A percentile compares a stretch with the other conserved stretches of the same genome.
phyloP scores from a whole-genome alignment of 2,113 vertebrate species.

The Seriola dumerili region DNA sequence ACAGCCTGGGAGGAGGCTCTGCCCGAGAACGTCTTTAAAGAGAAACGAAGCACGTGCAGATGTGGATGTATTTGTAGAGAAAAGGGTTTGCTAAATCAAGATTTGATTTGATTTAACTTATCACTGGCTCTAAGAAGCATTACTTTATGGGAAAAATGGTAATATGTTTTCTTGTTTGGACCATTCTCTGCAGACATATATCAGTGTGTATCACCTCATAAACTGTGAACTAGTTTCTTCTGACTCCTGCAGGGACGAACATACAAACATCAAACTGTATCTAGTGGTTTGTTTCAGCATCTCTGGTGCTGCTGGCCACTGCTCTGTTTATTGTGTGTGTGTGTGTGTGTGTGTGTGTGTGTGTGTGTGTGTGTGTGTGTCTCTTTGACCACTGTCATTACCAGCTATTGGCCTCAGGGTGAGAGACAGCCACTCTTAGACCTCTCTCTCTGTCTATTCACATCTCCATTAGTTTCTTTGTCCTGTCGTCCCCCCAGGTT shows the following conservation, averaged over 20 bases:
- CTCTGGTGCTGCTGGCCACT: slow-evolving; percentile 43
- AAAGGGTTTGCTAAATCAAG: not conserved
- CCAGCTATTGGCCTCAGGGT: slow-evolving; percentile 66
- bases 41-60: not conserved
- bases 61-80: not conserved
- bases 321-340: slow-evolving; percentile 25
- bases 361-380: slow-evolving; percentile 43
- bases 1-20: slow-evolving; percentile 13
- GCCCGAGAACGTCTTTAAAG: slow-evolving; percentile 2
- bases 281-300: slow-evolving; percentile 44
- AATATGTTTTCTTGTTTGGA: not conserved
- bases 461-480: slow-evolving; percentile 76
- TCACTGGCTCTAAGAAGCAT: not conserved
- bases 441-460: slow-evolving; percentile 72
- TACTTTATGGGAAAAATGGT: not conserved
- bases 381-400: slow-evolving; percentile 64
- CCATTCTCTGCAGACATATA: not conserved
- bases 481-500: slow-evolving; percentile 55
- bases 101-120: not conserved
- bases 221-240: too few relatives aligned
- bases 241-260: slow-evolving; percentile 43
- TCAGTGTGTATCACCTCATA: too few relatives aligned
- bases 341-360: slow-evolving; percentile 29
- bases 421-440: slow-evolving; percentile 67
- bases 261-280: slow-evolving; percentile 55